A percentile compares a stretch with the other conserved stretches of the same genome.
Conservation (phyloP, 2,113 vertebrate genomes). For the Chamaea fasciata region DNA sequence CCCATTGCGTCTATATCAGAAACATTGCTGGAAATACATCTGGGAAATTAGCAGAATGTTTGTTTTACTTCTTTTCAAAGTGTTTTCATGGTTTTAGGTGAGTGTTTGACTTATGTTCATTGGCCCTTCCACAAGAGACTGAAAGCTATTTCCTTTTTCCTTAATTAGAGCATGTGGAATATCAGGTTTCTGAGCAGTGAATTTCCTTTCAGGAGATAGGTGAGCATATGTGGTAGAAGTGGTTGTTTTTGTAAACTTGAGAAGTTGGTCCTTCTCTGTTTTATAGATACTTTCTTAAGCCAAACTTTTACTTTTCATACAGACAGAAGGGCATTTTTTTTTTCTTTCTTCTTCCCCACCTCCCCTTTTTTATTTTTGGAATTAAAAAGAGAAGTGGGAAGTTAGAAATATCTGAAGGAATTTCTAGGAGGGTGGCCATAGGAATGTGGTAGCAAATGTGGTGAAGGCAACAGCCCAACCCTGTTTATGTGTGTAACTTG, state of each 20-base stretch:
- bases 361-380: not conserved
- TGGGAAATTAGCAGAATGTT: constrained; percentile 25
- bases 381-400: not conserved
- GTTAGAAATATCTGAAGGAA: not conserved
- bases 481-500: not conserved
- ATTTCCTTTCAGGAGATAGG: constrained; percentile 46
- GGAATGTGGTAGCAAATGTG: not conserved
- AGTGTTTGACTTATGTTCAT: constrained; percentile 26
- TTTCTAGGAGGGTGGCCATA: not conserved
- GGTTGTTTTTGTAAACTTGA: not conserved
- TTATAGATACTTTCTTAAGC: not conserved
- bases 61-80: constrained; percentile 41
- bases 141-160: constrained; percentile 44
- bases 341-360: fast-evolving
- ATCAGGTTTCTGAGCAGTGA: constrained; percentile 11
- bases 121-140: constrained; percentile 17
- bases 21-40: not conserved
- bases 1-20: not conserved
- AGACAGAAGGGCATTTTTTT: not conserved
- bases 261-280: not conserved
- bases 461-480: not conserved
- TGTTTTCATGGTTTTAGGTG: constrained; percentile 26
- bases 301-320: not conserved
- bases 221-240: not conserved
- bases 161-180: constrained; percentile 11